These are phyloP conservation scores for Linepithema humile DNA, from an alignment of 1,140 invertebrate genomes.

Conservation along the genomic window DNA sequence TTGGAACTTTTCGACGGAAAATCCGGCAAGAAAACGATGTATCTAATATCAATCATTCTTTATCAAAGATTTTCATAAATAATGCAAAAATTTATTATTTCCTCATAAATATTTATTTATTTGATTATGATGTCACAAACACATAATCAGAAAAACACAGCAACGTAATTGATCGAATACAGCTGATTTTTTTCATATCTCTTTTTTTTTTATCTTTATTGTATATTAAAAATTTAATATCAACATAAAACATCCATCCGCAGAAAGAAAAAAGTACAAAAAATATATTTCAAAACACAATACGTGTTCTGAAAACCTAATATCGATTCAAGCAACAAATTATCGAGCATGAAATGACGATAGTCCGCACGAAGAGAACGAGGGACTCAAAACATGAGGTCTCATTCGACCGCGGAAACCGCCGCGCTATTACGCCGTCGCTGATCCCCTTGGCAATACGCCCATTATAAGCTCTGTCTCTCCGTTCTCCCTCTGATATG, in stretches of 20 bases:
- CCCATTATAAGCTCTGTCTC: constrained; percentile 12
- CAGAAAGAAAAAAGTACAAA: neutral
- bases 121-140: neutral
- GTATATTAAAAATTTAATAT: neutral
- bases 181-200: neutral
- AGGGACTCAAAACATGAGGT: constrained; percentile 60
- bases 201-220: neutral
- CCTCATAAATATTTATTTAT: neutral
- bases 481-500: constrained; percentile 57
- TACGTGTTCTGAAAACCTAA: neutral
- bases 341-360: neutral
- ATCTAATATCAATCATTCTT: neutral
- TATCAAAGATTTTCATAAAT: neutral
- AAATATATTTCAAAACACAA: neutral
- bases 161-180: neutral
- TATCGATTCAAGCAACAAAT: neutral
- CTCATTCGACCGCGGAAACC: constrained; percentile 70
- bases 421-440: neutral
- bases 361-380: neutral
- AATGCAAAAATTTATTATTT: neutral
- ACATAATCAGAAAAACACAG: neutral
- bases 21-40: neutral
- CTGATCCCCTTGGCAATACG: constrained; percentile 22
- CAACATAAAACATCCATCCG: no score
- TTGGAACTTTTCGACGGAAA: neutral